These are phyloP conservation scores for Rallus crepitans DNA, from an alignment of 2,797 vertebrate genomes.

Conservation along the genomic window DNA sequence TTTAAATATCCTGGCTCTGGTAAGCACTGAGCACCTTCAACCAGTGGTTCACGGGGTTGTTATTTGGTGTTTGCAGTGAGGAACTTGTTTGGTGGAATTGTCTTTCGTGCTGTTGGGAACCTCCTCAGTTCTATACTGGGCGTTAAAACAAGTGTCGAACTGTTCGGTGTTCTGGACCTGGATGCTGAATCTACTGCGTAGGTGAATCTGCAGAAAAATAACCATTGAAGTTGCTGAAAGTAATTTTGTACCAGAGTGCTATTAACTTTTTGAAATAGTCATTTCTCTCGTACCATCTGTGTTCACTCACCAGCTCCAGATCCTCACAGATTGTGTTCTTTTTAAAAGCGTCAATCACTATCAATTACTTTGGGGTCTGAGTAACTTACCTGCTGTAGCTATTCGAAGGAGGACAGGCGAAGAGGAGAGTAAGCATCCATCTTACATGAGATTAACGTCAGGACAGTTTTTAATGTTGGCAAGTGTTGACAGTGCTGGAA, in stretches of 20 bases:
- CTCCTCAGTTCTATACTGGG: background rate
- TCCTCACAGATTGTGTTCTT: conserved; percentile 29
- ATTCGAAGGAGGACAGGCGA: background rate
- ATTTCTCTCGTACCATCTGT: conserved; percentile 46
- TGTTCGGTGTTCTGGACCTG: background rate
- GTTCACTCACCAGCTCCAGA: conserved; percentile 5
- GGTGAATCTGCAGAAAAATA: background rate
- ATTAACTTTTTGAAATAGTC: conserved; percentile 7
- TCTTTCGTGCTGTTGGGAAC: background rate
- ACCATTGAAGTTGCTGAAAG: background rate
- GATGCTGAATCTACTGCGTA: background rate
- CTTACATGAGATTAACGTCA: background rate
- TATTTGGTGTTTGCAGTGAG: background rate
- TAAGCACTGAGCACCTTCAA: background rate
- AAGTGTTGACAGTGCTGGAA: background rate
- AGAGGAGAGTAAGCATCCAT: background rate
- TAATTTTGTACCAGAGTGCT: background rate
- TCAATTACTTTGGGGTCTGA: background rate
- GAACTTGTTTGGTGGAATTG: background rate
- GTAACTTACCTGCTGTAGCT: conserved; percentile 44
- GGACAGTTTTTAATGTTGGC: background rate
- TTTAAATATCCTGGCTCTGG: background rate
- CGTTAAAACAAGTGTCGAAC: background rate
- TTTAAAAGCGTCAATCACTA: conserved; percentile 21
- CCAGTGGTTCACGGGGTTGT: background rate